Evolutionary conservation across 2,888 invertebrate genomes (phyloP).

Genomic region (Villa cingulata): DNA sequence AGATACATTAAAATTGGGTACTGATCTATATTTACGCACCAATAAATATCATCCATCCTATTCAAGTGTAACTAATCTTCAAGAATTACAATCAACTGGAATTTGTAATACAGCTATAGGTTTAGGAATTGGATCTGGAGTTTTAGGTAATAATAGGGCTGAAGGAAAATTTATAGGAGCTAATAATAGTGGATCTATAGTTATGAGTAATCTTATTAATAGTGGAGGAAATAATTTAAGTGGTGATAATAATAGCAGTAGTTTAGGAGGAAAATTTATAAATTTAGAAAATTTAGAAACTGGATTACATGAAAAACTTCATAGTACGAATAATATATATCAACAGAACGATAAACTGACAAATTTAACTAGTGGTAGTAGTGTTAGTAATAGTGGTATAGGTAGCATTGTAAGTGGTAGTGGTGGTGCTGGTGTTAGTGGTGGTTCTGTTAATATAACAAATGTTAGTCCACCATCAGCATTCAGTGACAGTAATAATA

Average conservation of each 20-base stretch:
- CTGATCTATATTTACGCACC: slow-evolving; percentile 17
- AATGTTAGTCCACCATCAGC: slow-evolving; percentile 36
- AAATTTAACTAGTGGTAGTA: slow-evolving; percentile 2
- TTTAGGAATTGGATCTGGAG: not conserved
- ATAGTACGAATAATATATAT: not conserved
- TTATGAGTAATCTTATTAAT: not conserved
- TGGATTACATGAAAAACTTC: not conserved
- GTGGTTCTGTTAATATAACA: not conserved
- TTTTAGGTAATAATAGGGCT: not conserved
- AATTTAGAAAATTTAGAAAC: not conserved
- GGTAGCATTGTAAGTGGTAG: too few relatives aligned
- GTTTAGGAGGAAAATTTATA: not conserved
- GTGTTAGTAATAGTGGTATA: too few relatives aligned
- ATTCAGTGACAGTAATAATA: slow-evolving; percentile 33
- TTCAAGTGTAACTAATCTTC: slow-evolving; percentile 4
- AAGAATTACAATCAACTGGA: slow-evolving; percentile 1
- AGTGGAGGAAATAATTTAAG: slow-evolving; percentile 15
- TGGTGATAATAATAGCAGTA: slow-evolving; percentile 15
- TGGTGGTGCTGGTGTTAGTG: slow-evolving; percentile 6
- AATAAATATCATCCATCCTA: slow-evolving; percentile 3
- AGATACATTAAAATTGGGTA: slow-evolving; percentile 28
- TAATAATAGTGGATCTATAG: too few relatives aligned
- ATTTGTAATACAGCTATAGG: not conserved
- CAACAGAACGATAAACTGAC: slow-evolving; percentile 3
- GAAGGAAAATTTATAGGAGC: too few relatives aligned